Evolutionary conservation across 2,888 invertebrate genomes (phyloP).

Genomic region (Ametastegia equiseti): DNA sequence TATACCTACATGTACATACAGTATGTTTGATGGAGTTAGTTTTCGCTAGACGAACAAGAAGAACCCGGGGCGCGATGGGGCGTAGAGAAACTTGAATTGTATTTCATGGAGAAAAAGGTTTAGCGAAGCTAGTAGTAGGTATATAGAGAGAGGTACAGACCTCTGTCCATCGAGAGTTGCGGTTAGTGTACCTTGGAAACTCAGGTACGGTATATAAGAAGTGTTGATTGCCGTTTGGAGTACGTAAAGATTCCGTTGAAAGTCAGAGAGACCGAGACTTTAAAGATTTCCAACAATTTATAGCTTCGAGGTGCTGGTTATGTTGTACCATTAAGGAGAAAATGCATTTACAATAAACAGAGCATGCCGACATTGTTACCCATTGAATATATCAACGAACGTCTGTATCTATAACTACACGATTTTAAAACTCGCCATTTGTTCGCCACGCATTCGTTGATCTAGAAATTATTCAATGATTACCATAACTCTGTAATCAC

Average conservation of each 20-base stretch:
- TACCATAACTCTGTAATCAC: neutral
- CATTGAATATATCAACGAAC: conserved; percentile 32
- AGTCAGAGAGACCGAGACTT: neutral
- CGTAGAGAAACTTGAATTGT: conserved; percentile 38
- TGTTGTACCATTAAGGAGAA: conserved; percentile 22
- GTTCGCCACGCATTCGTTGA: conserved; percentile 13
- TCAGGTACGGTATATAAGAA: neutral
- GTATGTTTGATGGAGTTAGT: conserved; percentile 1
- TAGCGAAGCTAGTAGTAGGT: no score
- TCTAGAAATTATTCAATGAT: conserved; percentile 23
- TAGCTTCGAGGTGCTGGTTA: no score
- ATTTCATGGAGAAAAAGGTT: conserved; percentile 36
- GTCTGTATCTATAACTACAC: neutral
- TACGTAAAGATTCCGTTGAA: conserved; percentile 28
- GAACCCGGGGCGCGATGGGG: no score
- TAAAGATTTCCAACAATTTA: conserved; percentile 37
- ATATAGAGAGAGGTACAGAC: neutral
- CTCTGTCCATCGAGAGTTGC: neutral
- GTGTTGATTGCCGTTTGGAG: neutral
- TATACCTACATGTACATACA: neutral
- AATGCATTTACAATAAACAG: conserved; percentile 21
- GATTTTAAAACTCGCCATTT: neutral
- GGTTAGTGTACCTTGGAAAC: conserved; percentile 7
- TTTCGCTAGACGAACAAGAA: conserved; percentile 28
- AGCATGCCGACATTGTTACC: conserved; percentile 42